A percentile compares a stretch with the other conserved stretches of the same genome.
Conservation (phyloP, 1,140 invertebrate species). For the Brachionus plicatilis region DNA sequence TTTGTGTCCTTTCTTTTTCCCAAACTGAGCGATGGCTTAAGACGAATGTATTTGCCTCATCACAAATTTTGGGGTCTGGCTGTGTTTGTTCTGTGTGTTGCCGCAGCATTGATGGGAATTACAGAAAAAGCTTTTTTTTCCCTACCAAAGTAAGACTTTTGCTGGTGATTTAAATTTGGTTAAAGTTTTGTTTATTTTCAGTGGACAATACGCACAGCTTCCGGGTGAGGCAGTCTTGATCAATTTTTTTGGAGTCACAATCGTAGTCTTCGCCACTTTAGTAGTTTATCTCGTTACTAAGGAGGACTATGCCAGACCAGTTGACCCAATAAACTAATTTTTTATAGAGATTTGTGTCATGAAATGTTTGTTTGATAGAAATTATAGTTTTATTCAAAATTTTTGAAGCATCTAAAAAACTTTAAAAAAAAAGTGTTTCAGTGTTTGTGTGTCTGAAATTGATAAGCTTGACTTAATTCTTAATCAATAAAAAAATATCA, state of each 20-base stretch:
- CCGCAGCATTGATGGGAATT: slow-evolving; percentile 70
- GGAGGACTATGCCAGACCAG: slow-evolving; percentile 59
- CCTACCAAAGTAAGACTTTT: slow-evolving; percentile 45
- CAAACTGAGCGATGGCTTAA: slow-evolving; percentile 61
- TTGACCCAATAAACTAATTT: slow-evolving; percentile 34
- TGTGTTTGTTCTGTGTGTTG: slow-evolving; percentile 68
- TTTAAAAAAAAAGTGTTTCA: not conserved
- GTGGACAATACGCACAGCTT: slow-evolving; percentile 56
- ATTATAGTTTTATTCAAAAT: not conserved
- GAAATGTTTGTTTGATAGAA: not conserved
- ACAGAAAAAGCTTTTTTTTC: slow-evolving; percentile 74
- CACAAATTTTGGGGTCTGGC: slow-evolving; percentile 74
- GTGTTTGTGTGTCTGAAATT: not conserved
- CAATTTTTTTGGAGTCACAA: slow-evolving; percentile 70
- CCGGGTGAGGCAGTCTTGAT: slow-evolving; percentile 65
- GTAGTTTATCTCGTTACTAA: slow-evolving; percentile 71
- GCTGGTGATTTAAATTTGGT: not conserved
- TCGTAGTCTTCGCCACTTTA: slow-evolving; percentile 66
- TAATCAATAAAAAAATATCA: not conserved
- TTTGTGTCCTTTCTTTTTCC: slow-evolving; percentile 72
- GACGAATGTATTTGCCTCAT: slow-evolving; percentile 67
- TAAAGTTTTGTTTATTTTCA: slow-evolving; percentile 26
- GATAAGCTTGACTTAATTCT: not conserved
- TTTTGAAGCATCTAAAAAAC: not conserved
- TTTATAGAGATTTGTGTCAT: not conserved